Percentiles rank a stretch among this genome's conserved stretches.
These are phyloP conservation scores for Clarias gariepinus DNA, from an alignment of 2,113 vertebrate species.

Conservation along the genomic window DNA sequence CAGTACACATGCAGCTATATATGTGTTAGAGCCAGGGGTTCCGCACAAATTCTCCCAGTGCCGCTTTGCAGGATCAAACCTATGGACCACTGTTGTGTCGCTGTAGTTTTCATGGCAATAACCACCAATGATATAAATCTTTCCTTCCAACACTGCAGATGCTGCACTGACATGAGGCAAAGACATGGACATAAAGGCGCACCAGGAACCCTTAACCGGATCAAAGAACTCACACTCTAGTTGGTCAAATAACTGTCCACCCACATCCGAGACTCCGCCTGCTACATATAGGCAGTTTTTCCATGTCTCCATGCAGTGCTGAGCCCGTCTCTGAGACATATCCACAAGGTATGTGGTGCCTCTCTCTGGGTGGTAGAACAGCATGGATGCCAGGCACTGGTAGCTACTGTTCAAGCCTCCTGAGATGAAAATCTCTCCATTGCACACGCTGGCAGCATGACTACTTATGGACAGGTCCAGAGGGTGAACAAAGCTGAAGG, in stretches of 20 bases:
- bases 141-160: constrained; percentile 68
- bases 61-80: constrained; percentile 59
- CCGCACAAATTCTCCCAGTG: constrained; percentile 72
- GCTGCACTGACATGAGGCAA: constrained; percentile 71
- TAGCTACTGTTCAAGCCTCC: constrained; percentile 64
- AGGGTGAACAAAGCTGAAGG: constrained; percentile 58
- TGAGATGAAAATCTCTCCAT: constrained; percentile 67
- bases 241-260: constrained; percentile 49
- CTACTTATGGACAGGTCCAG: constrained; percentile 63
- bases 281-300: constrained; percentile 55
- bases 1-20: constrained; percentile 63
- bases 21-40: constrained; percentile 70
- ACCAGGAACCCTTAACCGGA: constrained; percentile 62
- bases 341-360: constrained; percentile 53
- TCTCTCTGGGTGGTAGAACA: constrained; percentile 57
- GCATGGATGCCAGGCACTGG: constrained; percentile 60
- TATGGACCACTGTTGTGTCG: constrained; percentile 64
- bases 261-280: constrained; percentile 55
- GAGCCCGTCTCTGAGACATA: constrained; percentile 55
- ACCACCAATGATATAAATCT: constrained; percentile 74
- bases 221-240: constrained; percentile 69
- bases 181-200: constrained; percentile 53
- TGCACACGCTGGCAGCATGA: constrained; percentile 63
- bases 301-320: constrained; percentile 62
- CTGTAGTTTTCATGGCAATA: constrained; percentile 68